Percentiles rank a stretch among this genome's conserved stretches.
phyloP scores from a whole-genome alignment of 2,113 vertebrate genomes.

The Microcebus ravelobensis region DNA sequence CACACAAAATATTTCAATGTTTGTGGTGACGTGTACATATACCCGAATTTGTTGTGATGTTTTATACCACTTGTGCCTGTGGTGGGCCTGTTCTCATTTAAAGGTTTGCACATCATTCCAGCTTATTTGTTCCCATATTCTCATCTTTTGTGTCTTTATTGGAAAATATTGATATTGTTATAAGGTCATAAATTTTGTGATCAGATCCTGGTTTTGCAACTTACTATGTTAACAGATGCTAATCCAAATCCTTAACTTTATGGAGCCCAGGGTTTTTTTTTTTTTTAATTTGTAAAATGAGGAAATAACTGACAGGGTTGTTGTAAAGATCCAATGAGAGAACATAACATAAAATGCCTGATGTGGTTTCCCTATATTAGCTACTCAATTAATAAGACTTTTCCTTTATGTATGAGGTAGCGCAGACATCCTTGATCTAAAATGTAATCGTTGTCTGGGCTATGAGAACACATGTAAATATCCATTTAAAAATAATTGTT shows the following conservation, averaged over 20 bases:
- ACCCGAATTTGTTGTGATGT: not conserved
- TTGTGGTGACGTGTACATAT: not conserved
- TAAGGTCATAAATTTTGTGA: not conserved
- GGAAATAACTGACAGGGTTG: not conserved
- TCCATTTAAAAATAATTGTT: not conserved
- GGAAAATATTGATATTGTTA: not conserved
- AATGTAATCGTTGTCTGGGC: not conserved
- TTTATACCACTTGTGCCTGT: not conserved
- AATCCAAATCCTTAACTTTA: not conserved
- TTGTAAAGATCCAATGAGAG: not conserved
- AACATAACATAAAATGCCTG: not conserved
- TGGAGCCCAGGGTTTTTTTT: not conserved
- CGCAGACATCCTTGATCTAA: not conserved
- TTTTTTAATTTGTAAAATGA: not conserved
- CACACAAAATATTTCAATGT: not conserved
- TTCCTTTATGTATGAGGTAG: not conserved
- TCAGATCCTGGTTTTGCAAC: not conserved
- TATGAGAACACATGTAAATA: not conserved
- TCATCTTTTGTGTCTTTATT: not conserved
- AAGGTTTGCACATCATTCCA: not conserved
- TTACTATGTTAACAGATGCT: not conserved
- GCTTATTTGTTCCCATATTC: not conserved
- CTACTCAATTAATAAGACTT: not conserved
- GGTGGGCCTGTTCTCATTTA: not conserved
- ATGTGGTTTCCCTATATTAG: not conserved